Base-by-base conservation (phyloP, 2,888 invertebrate species). In the Harpagoxenus sublaevis region DNA sequence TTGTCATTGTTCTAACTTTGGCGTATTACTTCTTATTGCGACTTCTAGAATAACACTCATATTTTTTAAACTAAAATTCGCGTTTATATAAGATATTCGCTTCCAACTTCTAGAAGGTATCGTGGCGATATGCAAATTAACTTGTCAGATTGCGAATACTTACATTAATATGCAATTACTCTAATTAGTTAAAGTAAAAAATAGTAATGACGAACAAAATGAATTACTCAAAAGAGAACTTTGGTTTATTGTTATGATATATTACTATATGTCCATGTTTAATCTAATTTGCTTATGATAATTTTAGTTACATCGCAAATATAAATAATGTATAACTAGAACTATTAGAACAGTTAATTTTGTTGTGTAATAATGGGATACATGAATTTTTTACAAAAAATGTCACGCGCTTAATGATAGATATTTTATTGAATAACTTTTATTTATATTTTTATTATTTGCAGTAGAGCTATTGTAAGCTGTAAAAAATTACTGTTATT, bases 61-160 rank as follows among this genome's bases (percentile, higher is more conserved):
- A 35, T 3, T 31, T 35, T 18, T 15, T 0, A 15, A 55, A 39
- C 9, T 12, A 51, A 71, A 71, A 39, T 28, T 60, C 51, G 6
- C 77, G n/a, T 55, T 62, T 81, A 73, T 73, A 73, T 62, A 71
- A 60, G 10, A 51, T 28, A 62, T 71, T 73, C 39, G 60, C 48
- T 60, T 39, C 48, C 35, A 60, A 60, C 23, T n/a, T 78, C 4
- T 55, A 3, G 8, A 10, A 60, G 8, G 0, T 60, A 81, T 81
- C 35, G 6, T 39, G 18, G 18, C 51, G 28, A 71, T 70, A 81
- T 73, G 60, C 51, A 81, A 73, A 81, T 73, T 31, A 39, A 28
- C 73, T 23, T 81, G 73, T 81, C 79, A 81, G 28, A 62, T 42
- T 55, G 15, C 12, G 31, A 28, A 39, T 15, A 18, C 3, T 79